These are phyloP conservation scores for Sternotherus odoratus DNA, from an alignment of 2,797 vertebrate species.

Conservation along the genomic window DNA sequence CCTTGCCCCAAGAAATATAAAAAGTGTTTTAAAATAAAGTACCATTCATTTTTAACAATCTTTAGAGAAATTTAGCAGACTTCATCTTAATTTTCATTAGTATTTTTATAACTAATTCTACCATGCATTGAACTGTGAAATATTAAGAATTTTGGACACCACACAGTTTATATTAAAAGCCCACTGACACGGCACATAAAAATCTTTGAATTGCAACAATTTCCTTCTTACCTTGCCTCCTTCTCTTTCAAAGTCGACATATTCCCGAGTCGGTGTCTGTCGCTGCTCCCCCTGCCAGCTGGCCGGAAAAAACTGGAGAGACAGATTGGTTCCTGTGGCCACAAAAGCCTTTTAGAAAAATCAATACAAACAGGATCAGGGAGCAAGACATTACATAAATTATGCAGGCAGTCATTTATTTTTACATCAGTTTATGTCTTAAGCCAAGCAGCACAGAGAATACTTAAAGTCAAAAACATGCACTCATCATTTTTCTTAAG, in stretches of 20 bases:
- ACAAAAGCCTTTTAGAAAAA: constrained; percentile 98
- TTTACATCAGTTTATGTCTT: constrained; percentile 89
- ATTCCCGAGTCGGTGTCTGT: constrained; percentile 96
- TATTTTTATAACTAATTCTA: neutral
- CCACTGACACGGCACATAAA: neutral
- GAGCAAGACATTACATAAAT: constrained; percentile 90
- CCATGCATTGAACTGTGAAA: neutral
- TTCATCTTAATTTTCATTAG: neutral
- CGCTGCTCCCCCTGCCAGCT: constrained; percentile 97
- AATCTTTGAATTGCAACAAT: constrained; percentile 50
- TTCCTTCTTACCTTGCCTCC: constrained; percentile 92
- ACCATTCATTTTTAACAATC: neutral
- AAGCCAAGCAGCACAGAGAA: constrained; percentile 82
- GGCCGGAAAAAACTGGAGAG: constrained; percentile 99
- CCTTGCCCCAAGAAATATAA: neutral
- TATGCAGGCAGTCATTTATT: constrained; percentile 92
- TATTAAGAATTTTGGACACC: neutral
- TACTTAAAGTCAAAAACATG: constrained; percentile 84
- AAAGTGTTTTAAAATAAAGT: neutral
- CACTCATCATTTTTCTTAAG: constrained; percentile 96
- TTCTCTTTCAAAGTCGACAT: constrained; percentile 98
- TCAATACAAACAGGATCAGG: constrained; percentile 93
- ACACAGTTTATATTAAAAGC: fast-evolving
- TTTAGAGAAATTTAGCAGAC: neutral
- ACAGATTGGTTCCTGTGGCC: constrained; percentile 99